phyloP scores from a whole-genome alignment of 2,888 invertebrate species.

The Onthophagus sagittarius region DNA sequence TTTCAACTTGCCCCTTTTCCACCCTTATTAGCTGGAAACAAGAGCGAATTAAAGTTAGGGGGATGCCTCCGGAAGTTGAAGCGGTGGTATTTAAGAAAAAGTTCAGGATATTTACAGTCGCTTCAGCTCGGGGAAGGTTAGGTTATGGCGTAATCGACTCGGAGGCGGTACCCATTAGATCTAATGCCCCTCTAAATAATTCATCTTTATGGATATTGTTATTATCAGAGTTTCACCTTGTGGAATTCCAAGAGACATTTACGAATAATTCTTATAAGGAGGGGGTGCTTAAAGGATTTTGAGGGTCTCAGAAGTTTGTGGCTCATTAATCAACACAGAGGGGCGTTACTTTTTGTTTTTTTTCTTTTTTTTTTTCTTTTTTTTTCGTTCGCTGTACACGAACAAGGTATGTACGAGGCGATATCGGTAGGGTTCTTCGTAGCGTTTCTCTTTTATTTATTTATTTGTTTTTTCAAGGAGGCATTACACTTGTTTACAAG shows the following conservation, averaged over 20 bases:
- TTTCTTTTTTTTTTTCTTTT: no score
- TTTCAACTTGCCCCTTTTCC: slow-evolving; percentile 5
- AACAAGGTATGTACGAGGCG: background rate
- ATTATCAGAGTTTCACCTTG: background rate
- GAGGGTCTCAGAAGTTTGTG: no score
- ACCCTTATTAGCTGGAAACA: slow-evolving; percentile 10
- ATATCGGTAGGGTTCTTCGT: no score
- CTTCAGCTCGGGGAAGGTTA: background rate
- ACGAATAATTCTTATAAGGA: no score
- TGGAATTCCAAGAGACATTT: no score
- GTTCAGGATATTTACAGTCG: background rate
- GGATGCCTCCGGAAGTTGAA: background rate
- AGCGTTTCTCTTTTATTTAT: background rate
- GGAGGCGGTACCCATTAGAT: background rate
- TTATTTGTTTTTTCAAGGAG: background rate
- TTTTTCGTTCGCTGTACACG: background rate
- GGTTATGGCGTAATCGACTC: background rate
- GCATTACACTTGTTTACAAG: background rate
- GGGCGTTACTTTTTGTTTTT: no score
- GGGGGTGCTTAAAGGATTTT: no score
- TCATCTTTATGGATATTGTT: background rate
- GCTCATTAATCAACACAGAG: no score
- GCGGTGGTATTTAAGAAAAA: background rate
- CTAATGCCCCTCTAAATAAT: background rate
- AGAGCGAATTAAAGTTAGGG: background rate